Percentiles rank a stretch among this genome's conserved stretches.
Conservation (phyloP, 1,140 invertebrate genomes). For the Drosophila triauraria region DNA sequence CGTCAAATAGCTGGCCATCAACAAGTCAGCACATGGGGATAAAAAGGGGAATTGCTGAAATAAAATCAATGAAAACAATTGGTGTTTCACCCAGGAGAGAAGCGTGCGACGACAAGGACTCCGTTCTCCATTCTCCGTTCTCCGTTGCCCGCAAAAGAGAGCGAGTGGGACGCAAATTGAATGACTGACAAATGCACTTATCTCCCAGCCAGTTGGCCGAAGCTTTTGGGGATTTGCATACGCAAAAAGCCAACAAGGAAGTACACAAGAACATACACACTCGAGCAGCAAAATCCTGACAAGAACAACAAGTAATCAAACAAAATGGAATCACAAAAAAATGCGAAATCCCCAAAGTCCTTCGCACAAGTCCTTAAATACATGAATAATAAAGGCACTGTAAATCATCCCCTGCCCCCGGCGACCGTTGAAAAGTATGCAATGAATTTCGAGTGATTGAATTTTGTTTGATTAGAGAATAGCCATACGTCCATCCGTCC, state of each 20-base stretch:
- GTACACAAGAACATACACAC: constrained; percentile 38
- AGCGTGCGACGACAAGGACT: constrained; percentile 39
- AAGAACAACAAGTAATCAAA: constrained; percentile 41
- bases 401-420: constrained; percentile 22
- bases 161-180: constrained; percentile 54
- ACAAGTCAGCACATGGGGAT: constrained; percentile 51
- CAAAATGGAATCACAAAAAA: constrained; percentile 38
- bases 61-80: constrained; percentile 79
- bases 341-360: constrained; percentile 22
- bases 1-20: constrained; percentile 53
- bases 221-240: constrained; percentile 70
- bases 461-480: constrained; percentile 58
- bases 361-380: constrained; percentile 29
- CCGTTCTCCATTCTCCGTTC: no score
- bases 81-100: constrained; percentile 61
- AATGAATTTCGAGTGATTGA: constrained; percentile 56
- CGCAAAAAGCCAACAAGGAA: constrained; percentile 48
- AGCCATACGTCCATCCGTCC: background rate
- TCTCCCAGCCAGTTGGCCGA: constrained; percentile 52
- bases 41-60: constrained; percentile 35
- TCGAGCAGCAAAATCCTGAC: constrained; percentile 38
- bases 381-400: constrained; percentile 48
- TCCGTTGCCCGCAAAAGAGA: background rate
- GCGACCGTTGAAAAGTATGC: constrained; percentile 34
- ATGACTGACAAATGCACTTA: constrained; percentile 80